Evolutionary conservation across 2,797 vertebrate genomes (phyloP), one percentile per base, ranked within the genome.

Genomic region (Lepilemur ruficaudatus): DNA sequence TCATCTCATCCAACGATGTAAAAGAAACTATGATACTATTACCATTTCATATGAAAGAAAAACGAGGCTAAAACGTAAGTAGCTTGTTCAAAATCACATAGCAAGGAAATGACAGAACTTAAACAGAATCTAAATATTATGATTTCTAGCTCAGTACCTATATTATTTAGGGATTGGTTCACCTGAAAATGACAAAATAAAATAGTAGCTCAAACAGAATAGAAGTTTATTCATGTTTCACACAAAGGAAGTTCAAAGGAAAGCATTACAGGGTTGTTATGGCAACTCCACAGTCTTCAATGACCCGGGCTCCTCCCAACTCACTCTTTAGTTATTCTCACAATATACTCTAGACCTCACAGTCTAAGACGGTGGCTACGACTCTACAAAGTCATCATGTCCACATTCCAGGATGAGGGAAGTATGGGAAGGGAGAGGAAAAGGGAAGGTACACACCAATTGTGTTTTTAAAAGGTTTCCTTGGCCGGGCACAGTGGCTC

Each of bases 111-210:
- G 55, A 93, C 5, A 63, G 38, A 95, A 82, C 25, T 89, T 65
- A 38, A 91, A 72, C 30, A 85, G 28, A 89, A 86, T 59, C 3
- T 70, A 95, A 89, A 52, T 82, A 50, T 69, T 93, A 92, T 57
- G 17, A 61, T 70, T 89, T 85, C 59, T 41, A 88, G n/a, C 57
- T 81, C 72, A 96, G 25, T 65, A 80, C 48, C 30, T 65, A 11
- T 22, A 88, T 52, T 55, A 63, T 25, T 61, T 63, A 92, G 30
- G 65, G 70, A 23, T 78, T 91, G 61, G 57, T 79, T 94, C 50
- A 95, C n/a, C 41, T 57, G 7, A 41, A 96, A 67, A 79, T 73
- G 38, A 89, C 72, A 92, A 87, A 90, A 94, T 20, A 75, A 89
- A 93, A 79, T 25, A 85, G 46, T 55, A 23, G 65, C 50, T 93